These are phyloP conservation scores for Hippocampus abdominalis DNA, from an alignment of 2,113 vertebrate species.

Conservation along the genomic window DNA sequence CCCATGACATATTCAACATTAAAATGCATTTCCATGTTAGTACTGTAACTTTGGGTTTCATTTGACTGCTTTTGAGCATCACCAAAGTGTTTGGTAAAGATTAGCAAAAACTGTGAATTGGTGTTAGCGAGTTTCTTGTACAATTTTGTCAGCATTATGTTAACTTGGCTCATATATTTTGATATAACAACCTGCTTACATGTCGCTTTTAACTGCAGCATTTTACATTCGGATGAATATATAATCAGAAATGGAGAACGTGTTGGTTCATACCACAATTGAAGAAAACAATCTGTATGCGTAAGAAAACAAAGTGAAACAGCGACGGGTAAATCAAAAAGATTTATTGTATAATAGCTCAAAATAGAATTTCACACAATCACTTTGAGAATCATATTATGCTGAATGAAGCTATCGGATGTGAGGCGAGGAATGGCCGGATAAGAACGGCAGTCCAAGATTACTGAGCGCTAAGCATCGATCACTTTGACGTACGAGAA, in stretches of 20 bases:
- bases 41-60: too few relatives aligned
- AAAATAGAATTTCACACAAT: slow-evolving; percentile 64
- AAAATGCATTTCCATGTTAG: too few relatives aligned
- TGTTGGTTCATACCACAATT: background rate
- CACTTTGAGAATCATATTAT: slow-evolving; percentile 50
- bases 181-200: background rate
- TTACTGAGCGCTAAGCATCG: slow-evolving; percentile 54
- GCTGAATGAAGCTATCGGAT: slow-evolving; percentile 41
- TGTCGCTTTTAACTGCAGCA: background rate
- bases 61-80: too few relatives aligned
- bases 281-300: background rate
- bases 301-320: background rate
- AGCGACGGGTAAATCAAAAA: slow-evolving; percentile 38
- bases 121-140: too few relatives aligned
- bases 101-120: too few relatives aligned
- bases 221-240: background rate
- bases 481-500: slow-evolving; percentile 45
- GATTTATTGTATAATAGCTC: slow-evolving; percentile 51
- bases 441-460: slow-evolving; percentile 32
- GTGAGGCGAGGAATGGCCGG: slow-evolving; percentile 27
- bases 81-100: too few relatives aligned
- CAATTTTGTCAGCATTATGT: background rate
- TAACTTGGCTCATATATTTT: background rate
- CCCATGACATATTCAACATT: too few relatives aligned
- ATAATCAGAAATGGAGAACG: background rate